A percentile compares a stretch with the other conserved stretches of the same genome.
These are phyloP conservation scores for Bos indicus DNA, from an alignment of 2,113 vertebrate species.

Conservation along the genomic window DNA sequence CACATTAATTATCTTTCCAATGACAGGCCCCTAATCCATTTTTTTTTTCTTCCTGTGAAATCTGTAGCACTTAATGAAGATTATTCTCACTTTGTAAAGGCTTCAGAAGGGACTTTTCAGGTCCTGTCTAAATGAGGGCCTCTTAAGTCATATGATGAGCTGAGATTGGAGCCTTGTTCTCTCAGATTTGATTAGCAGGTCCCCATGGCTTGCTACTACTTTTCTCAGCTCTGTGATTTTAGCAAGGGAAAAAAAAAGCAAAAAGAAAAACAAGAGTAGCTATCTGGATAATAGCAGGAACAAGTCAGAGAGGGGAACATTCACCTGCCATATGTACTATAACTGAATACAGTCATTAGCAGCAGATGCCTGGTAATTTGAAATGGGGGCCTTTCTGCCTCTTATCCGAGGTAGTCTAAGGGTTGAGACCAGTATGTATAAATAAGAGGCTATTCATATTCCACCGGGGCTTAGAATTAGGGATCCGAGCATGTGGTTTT, in stretches of 20 bases:
- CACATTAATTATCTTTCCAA: conserved; percentile 58
- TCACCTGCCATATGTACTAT: not conserved
- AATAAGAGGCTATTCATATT: conserved; percentile 29
- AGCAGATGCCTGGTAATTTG: conserved; percentile 41
- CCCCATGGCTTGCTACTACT: not conserved
- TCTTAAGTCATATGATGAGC: conserved; percentile 41
- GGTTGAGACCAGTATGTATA: conserved; percentile 26
- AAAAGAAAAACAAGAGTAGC: conserved; percentile 53
- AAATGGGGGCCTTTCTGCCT: conserved; percentile 32
- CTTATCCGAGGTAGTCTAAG: not conserved
- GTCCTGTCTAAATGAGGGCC: conserved; percentile 58
- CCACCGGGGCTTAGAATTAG: conserved; percentile 31
- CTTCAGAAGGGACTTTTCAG: conserved; percentile 43
- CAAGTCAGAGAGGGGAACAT: not conserved
- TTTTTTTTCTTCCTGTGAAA: conserved; percentile 35
- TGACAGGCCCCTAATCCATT: conserved; percentile 59
- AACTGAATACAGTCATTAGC: conserved; percentile 55
- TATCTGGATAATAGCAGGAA: conserved; percentile 47
- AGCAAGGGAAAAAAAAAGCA: not conserved
- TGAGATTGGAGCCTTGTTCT: not conserved
- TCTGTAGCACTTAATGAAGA: conserved; percentile 69
- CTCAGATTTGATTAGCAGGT: conserved; percentile 52
- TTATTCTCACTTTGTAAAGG: conserved; percentile 62
- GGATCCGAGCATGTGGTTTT: conserved; percentile 46
- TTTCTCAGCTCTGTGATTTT: conserved; percentile 48